A percentile compares a stretch with the other conserved stretches of the same genome.
These are phyloP conservation scores for Climacteris rufus DNA, from an alignment of 2,113 vertebrate genomes.

Conservation along the genomic window DNA sequence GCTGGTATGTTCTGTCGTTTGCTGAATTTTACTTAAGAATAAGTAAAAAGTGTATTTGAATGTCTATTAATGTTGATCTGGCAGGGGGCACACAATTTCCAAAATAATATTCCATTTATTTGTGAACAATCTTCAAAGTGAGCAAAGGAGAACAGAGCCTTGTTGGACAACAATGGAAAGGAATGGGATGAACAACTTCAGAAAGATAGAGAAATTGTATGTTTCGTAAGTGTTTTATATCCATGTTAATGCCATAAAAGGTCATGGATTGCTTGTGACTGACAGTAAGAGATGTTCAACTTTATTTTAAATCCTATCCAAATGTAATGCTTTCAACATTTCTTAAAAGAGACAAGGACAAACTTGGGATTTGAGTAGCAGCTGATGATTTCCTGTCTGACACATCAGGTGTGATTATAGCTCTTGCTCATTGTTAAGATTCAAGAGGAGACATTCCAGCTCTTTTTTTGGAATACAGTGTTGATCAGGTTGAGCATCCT, in stretches of 20 bases:
- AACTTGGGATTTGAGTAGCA: not conserved
- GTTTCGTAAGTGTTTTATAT: not conserved
- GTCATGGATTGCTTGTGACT: not conserved
- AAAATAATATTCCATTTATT: not conserved
- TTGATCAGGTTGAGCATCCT: not conserved
- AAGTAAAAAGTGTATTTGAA: too few species aligned
- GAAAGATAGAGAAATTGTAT: not conserved
- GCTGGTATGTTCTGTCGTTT: too few species aligned
- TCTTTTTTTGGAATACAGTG: not conserved
- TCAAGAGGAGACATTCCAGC: not conserved
- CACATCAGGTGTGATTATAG: not conserved
- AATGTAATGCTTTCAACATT: not conserved
- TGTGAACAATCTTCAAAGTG: not conserved
- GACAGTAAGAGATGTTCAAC: not conserved
- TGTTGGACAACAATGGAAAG: not conserved
- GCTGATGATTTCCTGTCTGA: not conserved
- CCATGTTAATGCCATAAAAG: accelerated
- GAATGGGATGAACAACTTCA: not conserved
- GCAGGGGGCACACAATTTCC: not conserved
- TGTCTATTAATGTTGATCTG: not conserved
- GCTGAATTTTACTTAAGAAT: too few species aligned
- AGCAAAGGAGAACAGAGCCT: not conserved
- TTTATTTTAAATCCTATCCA: not conserved
- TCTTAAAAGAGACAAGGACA: not conserved
- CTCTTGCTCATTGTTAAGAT: not conserved